Evolutionary conservation across 2,797 vertebrate genomes (phyloP).

Genomic region (Sebastes itinus): DNA sequence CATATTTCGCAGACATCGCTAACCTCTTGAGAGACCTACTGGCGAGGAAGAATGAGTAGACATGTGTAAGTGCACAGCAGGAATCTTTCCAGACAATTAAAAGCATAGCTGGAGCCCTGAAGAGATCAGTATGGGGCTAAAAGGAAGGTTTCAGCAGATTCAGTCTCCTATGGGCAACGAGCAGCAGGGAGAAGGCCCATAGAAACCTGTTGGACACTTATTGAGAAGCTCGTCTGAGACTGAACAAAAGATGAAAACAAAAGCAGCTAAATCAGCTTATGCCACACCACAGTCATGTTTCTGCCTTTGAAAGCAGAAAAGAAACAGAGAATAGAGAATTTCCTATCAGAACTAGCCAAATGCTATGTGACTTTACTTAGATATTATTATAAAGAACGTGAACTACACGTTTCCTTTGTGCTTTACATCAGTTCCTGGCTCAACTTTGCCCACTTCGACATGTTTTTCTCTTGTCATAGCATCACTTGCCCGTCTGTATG

Average conservation of each 20-base stretch:
- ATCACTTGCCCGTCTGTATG: neutral
- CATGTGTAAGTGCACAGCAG: constrained; percentile 8
- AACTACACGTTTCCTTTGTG: neutral
- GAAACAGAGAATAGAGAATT: neutral
- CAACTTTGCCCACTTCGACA: neutral
- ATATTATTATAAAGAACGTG: neutral
- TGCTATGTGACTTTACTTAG: neutral
- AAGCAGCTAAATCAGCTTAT: neutral
- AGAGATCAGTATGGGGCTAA: constrained; percentile 7
- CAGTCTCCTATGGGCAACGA: neutral
- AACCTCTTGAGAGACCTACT: neutral
- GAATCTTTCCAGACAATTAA: constrained; percentile 42
- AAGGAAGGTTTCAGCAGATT: constrained; percentile 37
- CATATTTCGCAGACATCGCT: neutral
- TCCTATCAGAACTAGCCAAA: neutral
- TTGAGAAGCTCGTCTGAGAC: neutral
- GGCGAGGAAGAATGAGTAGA: constrained; percentile 5
- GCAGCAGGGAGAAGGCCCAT: neutral
- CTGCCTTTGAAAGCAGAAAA: neutral
- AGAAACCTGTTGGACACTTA: neutral
- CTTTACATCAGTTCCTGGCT: neutral
- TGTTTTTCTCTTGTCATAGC: neutral
- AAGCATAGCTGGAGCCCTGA: constrained; percentile 8
- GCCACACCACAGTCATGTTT: neutral
- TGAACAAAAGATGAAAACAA: neutral